phyloP scores from a whole-genome alignment of 2,888 invertebrate genomes.

The Drosophila borealis region DNA sequence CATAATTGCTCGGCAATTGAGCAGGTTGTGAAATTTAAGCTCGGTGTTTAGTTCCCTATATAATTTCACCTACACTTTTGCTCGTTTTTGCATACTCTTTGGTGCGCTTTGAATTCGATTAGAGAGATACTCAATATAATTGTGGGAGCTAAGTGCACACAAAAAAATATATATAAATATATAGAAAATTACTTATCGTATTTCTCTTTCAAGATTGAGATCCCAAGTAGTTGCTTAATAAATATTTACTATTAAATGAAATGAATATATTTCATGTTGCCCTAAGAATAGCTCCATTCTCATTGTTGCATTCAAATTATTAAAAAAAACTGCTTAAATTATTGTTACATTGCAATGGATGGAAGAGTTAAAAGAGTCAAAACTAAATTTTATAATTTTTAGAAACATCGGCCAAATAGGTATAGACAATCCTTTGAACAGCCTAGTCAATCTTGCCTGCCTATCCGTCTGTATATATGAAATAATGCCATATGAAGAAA shows the following conservation, averaged over 20 bases:
- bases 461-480: too few relatives aligned
- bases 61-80: neutral
- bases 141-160: neutral
- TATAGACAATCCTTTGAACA: too few relatives aligned
- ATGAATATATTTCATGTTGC: too few relatives aligned
- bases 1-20: neutral
- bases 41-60: neutral
- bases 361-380: neutral
- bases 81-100: neutral
- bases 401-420: neutral
- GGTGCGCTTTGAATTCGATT: conserved; percentile 1
- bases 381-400: too few relatives aligned
- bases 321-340: too few relatives aligned
- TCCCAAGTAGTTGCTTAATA: too few relatives aligned
- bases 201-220: neutral
- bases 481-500: too few relatives aligned
- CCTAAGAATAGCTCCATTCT: too few relatives aligned
- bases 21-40: neutral
- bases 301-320: too few relatives aligned
- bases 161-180: neutral
- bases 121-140: neutral
- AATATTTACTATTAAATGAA: too few relatives aligned
- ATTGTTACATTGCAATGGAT: too few relatives aligned
- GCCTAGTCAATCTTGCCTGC: too few relatives aligned
- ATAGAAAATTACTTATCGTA: neutral